Percentiles rank a stretch among this genome's conserved stretches.
Evolutionary conservation across 2,113 vertebrate species (phyloP).

Genomic region (Cryptomyrus ogoouensis): DNA sequence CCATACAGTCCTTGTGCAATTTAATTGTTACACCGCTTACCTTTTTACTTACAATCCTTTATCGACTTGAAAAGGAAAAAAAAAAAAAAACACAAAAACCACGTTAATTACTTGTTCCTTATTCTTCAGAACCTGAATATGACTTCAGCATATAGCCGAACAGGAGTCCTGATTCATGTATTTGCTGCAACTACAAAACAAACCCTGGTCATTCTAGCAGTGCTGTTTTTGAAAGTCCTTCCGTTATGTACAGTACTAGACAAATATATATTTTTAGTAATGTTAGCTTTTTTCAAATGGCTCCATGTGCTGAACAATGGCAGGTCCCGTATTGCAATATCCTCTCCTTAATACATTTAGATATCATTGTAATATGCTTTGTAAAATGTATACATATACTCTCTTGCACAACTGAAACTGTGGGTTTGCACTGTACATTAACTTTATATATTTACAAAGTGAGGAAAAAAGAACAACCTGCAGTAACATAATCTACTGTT

Average conservation of each 20-base stretch:
- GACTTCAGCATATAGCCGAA: neutral
- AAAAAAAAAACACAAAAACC: constrained; percentile 4
- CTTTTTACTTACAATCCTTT: neutral
- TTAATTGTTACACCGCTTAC: neutral
- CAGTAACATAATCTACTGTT: constrained; percentile 64
- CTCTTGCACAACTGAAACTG: constrained; percentile 48
- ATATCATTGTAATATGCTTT: constrained; percentile 38
- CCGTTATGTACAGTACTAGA: neutral
- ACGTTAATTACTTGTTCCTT: neutral
- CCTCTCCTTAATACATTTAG: neutral
- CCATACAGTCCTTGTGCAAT: constrained; percentile 6
- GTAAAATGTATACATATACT: constrained; percentile 66
- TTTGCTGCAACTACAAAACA: neutral
- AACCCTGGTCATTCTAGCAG: neutral
- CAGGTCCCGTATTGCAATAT: neutral
- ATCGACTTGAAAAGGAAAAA: constrained; percentile 5
- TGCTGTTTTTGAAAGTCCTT: neutral
- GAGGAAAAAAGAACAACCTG: constrained; percentile 61
- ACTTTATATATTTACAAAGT: constrained; percentile 28
- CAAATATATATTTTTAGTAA: neutral
- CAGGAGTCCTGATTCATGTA: neutral
- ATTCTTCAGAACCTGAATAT: neutral
- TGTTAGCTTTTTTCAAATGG: neutral
- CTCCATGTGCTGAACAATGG: neutral
- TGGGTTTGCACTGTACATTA: constrained; percentile 17